Evolutionary conservation across 2,888 invertebrate species (phyloP).

Genomic region (Vandiemenella viatica): DNA sequence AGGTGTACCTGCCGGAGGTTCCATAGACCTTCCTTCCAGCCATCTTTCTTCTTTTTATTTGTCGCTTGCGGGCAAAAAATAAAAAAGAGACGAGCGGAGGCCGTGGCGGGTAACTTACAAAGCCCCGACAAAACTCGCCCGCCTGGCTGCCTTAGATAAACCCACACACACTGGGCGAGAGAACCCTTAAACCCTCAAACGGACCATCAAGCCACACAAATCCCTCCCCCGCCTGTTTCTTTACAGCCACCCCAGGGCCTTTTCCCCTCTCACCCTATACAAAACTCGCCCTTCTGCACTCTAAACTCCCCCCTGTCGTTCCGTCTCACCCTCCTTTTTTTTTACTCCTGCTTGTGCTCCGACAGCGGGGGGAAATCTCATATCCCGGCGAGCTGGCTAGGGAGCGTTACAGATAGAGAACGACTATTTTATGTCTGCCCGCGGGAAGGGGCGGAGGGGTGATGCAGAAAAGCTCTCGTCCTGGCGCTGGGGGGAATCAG

Average conservation of each 20-base stretch:
- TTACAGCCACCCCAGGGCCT: not conserved
- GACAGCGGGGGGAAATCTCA: constrained; percentile 4
- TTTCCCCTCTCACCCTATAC: not conserved
- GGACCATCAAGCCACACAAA: constrained; percentile 1
- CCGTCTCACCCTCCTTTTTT: too few species aligned
- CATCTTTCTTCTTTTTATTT: too few species aligned
- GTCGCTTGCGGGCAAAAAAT: too few species aligned
- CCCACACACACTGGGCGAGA: not conserved
- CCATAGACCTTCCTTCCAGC: too few species aligned
- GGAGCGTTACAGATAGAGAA: constrained; percentile 2
- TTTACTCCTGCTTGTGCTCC: too few species aligned
- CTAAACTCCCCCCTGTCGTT: not conserved
- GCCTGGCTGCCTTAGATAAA: not conserved
- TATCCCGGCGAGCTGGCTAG: not conserved
- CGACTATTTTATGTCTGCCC: constrained; percentile 4
- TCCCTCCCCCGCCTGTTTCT: constrained; percentile 4
- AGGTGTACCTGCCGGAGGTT: too few species aligned
- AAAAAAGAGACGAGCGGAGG: not conserved
- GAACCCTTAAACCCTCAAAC: not conserved
- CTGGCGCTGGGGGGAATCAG: constrained; percentile 8
- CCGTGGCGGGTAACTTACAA: not conserved
- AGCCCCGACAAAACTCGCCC: not conserved
- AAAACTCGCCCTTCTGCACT: not conserved
- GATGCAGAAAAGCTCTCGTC: not conserved
- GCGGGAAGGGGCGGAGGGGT: too few species aligned